Conservation (phyloP, 2,888 invertebrate genomes). For the Perizoma flavofasciatum region DNA sequence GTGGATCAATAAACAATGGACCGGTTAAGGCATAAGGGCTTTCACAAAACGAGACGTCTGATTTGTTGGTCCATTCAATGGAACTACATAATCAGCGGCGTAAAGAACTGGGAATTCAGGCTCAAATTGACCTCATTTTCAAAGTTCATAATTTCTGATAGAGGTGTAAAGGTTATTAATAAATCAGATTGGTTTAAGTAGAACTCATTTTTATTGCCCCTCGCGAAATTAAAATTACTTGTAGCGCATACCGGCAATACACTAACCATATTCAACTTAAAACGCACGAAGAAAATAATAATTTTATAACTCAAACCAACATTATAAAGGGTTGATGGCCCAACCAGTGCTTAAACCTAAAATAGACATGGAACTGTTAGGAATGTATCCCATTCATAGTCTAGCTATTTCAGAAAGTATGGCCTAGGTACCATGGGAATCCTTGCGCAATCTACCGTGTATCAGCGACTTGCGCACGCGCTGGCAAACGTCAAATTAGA, state of each 20-base stretch:
- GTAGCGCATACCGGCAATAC: slow-evolving; percentile 21
- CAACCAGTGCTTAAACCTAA: slow-evolving; percentile 37
- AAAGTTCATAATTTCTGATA: neutral
- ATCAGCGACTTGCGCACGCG: slow-evolving; percentile 45
- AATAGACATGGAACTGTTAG: slow-evolving; percentile 56
- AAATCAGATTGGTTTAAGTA: slow-evolving; percentile 16
- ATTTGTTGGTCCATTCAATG: slow-evolving; percentile 38
- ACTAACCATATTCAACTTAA: slow-evolving; percentile 16
- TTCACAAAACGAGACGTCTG: slow-evolving; percentile 32
- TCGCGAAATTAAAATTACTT: slow-evolving; percentile 24
- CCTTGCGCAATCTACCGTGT: slow-evolving; percentile 41
- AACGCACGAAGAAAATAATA: slow-evolving; percentile 29
- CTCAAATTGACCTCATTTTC: slow-evolving; percentile 26
- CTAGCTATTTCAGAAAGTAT: slow-evolving; percentile 40
- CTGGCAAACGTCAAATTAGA: slow-evolving; percentile 65
- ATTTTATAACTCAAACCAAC: slow-evolving; percentile 27
- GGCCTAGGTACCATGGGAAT: slow-evolving; percentile 33
- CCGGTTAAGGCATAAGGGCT: slow-evolving; percentile 32
- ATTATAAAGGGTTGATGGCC: slow-evolving; percentile 29
- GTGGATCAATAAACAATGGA: slow-evolving; percentile 42
- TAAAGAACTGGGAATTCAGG: slow-evolving; percentile 22
- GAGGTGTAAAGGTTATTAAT: slow-evolving; percentile 21
- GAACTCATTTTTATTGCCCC: slow-evolving; percentile 22
- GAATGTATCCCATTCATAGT: slow-evolving; percentile 58
- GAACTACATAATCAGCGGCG: slow-evolving; percentile 28